phyloP scores from a whole-genome alignment of 2,113 vertebrate genomes.

The Beaufortia kweichowensis region DNA sequence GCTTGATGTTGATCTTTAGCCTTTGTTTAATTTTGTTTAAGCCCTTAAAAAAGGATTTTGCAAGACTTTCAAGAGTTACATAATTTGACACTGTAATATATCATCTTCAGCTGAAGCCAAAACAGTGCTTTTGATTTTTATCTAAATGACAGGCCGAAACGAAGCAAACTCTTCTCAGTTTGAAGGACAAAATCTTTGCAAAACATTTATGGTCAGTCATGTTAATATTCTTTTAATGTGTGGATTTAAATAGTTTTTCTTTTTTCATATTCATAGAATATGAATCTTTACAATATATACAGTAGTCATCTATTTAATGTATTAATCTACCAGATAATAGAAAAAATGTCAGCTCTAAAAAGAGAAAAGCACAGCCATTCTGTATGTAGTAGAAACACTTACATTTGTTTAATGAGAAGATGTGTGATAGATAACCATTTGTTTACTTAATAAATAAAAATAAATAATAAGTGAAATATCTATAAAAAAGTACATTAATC shows the following conservation, averaged over 20 bases:
- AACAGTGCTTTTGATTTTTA: conserved; percentile 19
- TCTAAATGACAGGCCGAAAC: not conserved
- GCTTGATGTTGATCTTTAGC: conserved; percentile 6
- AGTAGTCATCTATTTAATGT: not conserved
- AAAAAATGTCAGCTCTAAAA: not conserved
- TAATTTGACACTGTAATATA: conserved; percentile 15
- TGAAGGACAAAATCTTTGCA: not conserved
- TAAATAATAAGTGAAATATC: not conserved
- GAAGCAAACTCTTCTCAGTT: not conserved
- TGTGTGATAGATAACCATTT: too few relatives aligned
- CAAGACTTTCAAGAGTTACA: not conserved
- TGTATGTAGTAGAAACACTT: too few relatives aligned
- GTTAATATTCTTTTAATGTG: too few relatives aligned
- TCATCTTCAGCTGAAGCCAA: conserved; percentile 22
- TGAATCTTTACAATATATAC: not conserved
- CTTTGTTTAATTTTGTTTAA: not conserved
- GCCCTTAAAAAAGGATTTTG: not conserved
- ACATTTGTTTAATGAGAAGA: too few relatives aligned
- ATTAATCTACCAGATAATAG: not conserved
- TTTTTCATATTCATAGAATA: too few relatives aligned
- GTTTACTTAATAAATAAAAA: not conserved
- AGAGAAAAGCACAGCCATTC: not conserved
- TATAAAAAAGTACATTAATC: not conserved
- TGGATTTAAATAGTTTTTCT: too few relatives aligned
- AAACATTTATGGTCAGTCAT: not conserved